phyloP scores from a whole-genome alignment of 2,888 invertebrate genomes.

The Elegia similella region DNA sequence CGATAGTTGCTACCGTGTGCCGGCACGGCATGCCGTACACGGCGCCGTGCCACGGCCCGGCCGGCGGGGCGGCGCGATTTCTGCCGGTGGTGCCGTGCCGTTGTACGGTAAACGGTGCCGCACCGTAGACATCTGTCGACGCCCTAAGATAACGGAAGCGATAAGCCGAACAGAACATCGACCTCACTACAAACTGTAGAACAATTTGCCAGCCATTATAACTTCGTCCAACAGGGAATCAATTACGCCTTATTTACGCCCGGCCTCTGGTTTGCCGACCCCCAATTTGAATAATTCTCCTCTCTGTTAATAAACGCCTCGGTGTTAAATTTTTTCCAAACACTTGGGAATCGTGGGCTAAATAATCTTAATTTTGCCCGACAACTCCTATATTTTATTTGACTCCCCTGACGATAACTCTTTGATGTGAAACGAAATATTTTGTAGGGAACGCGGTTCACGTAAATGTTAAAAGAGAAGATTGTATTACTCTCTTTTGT shows the following conservation, averaged over 20 bases:
- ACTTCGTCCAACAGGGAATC: conserved; percentile 26
- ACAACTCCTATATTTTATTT: conserved; percentile 17
- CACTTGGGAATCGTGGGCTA: conserved; percentile 10
- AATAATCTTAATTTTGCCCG: conserved; percentile 16
- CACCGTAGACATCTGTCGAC: no score
- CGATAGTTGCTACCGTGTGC: no score
- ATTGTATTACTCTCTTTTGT: no score
- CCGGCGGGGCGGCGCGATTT: no score
- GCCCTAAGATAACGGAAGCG: not conserved
- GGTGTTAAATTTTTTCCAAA: conserved; percentile 20
- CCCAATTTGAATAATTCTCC: conserved; percentile 35
- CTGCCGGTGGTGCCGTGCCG: no score
- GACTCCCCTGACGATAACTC: conserved; percentile 14
- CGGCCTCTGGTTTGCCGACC: not conserved
- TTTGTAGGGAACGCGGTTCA: conserved; percentile 27
- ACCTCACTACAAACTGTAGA: conserved; percentile 12
- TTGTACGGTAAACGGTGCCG: no score
- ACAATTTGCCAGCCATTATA: conserved; percentile 22
- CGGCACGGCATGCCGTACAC: no score
- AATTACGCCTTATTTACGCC: conserved; percentile 32
- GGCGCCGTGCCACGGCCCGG: no score
- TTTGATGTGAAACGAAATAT: conserved; percentile 26
- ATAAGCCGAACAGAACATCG: not conserved
- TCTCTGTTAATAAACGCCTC: conserved; percentile 27
- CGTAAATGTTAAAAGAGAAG: conserved; percentile 3